These are phyloP conservation scores for Halictus rubicundus DNA, from an alignment of 1,140 invertebrate genomes.

Conservation along the genomic window DNA sequence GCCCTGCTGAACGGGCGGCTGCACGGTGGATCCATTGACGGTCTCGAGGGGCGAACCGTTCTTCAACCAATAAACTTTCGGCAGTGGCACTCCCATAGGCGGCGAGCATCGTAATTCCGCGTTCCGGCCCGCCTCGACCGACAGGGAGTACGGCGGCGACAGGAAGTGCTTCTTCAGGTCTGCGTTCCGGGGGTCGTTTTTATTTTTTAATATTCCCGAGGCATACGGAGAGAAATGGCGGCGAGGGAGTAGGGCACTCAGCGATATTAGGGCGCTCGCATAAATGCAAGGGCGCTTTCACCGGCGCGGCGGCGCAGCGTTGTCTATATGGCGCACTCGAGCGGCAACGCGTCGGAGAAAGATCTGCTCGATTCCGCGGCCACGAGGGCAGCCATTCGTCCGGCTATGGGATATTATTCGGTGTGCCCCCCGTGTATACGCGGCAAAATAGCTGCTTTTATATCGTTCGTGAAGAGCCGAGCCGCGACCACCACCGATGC, in stretches of 20 bases:
- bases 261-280: constrained; percentile 71
- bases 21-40: constrained; percentile 83
- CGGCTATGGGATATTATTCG: constrained; percentile 56
- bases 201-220: constrained; percentile 64
- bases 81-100: constrained; percentile 91
- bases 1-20: constrained; percentile 82
- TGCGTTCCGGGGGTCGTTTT: constrained; percentile 71
- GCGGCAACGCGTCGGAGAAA: constrained; percentile 43
- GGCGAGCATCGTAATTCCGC: constrained; percentile 94
- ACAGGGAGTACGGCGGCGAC: constrained; percentile 90
- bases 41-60: constrained; percentile 86
- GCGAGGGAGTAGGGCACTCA: constrained; percentile 66
- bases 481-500: constrained; percentile 19
- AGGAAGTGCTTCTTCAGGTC: constrained; percentile 92
- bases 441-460: constrained; percentile 66
- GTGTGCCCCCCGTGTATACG: constrained; percentile 32
- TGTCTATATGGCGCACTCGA: constrained; percentile 42
- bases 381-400: constrained; percentile 38
- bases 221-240: not conserved
- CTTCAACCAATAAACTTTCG: constrained; percentile 90
- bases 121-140: constrained; percentile 90
- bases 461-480: constrained; percentile 60
- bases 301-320: constrained; percentile 40
- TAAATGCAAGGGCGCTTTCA: constrained; percentile 72
- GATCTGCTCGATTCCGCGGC: constrained; percentile 41